A percentile compares a stretch with the other conserved stretches of the same genome.
Evolutionary conservation across 2,797 vertebrate species (phyloP).

Genomic region (Halcyon smyrnensis): DNA sequence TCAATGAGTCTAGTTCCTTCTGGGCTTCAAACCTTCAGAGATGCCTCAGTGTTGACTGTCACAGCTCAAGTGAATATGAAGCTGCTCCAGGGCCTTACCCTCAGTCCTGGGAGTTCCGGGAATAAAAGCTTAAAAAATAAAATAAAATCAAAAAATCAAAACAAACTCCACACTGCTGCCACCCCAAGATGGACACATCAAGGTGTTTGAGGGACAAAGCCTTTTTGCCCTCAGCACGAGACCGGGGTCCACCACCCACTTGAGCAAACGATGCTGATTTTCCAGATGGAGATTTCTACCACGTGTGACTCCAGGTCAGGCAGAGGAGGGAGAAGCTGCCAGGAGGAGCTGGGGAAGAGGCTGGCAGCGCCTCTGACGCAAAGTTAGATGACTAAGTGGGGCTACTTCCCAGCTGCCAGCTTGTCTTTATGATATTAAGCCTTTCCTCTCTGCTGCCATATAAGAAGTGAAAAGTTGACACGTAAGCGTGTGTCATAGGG

Average conservation of each 20-base stretch:
- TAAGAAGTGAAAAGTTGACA: slow-evolving; percentile 67
- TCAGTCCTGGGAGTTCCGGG: accelerated
- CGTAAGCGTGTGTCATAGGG: slow-evolving; percentile 40
- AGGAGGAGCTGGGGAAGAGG: background rate
- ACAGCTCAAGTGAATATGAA: background rate
- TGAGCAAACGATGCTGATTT: background rate
- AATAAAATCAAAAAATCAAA: too few relatives aligned
- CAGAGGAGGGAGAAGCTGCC: background rate
- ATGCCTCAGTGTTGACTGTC: background rate
- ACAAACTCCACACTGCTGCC: background rate
- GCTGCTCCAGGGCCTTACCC: background rate
- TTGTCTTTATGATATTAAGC: slow-evolving; percentile 57
- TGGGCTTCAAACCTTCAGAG: background rate
- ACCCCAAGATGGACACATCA: background rate
- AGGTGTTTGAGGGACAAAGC: background rate
- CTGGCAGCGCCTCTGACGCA: slow-evolving; percentile 13
- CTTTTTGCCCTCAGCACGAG: background rate
- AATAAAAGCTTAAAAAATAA: background rate
- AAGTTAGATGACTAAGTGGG: slow-evolving; percentile 51
- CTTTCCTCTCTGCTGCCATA: slow-evolving; percentile 42
- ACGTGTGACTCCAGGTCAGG: background rate
- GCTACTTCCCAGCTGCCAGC: slow-evolving; percentile 53
- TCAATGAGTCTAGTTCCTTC: background rate
- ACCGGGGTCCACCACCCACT: too few relatives aligned
- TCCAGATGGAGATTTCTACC: background rate